Evolutionary conservation across 2,888 invertebrate genomes (phyloP).

Genomic region (Mamestra brassicae): DNA sequence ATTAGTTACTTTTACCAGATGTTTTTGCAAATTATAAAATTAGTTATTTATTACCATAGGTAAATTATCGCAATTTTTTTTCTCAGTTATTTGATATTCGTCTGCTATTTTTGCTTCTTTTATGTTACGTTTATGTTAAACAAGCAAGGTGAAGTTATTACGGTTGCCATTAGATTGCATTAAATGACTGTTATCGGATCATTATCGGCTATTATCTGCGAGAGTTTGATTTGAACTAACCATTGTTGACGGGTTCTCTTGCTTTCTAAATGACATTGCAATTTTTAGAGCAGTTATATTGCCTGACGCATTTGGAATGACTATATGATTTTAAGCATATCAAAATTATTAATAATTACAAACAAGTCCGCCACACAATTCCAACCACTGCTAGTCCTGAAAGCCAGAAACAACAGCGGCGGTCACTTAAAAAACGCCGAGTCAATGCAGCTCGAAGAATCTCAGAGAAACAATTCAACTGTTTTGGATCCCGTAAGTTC

Average conservation of each 20-base stretch:
- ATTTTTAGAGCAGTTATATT: neutral
- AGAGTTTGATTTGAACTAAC: conserved; percentile 45
- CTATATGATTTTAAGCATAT: neutral
- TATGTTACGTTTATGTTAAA: conserved; percentile 3
- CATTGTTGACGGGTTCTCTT: conserved; percentile 12
- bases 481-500: too few species aligned
- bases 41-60: neutral
- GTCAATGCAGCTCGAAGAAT: too few species aligned
- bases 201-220: conserved; percentile 60
- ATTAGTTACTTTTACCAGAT: neutral
- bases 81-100: neutral
- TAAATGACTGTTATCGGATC: conserved; percentile 51
- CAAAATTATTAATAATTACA: neutral
- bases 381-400: too few species aligned
- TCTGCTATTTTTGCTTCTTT: neutral
- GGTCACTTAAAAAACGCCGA: too few species aligned
- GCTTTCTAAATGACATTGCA: neutral
- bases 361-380: too few species aligned
- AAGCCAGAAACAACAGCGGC: too few species aligned
- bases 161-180: conserved; percentile 32
- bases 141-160: conserved; percentile 33
- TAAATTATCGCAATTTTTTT: neutral
- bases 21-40: neutral
- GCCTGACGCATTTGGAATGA: neutral
- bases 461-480: too few species aligned